phyloP scores from a whole-genome alignment of 2,113 vertebrate species.

The Physeter macrocephalus region DNA sequence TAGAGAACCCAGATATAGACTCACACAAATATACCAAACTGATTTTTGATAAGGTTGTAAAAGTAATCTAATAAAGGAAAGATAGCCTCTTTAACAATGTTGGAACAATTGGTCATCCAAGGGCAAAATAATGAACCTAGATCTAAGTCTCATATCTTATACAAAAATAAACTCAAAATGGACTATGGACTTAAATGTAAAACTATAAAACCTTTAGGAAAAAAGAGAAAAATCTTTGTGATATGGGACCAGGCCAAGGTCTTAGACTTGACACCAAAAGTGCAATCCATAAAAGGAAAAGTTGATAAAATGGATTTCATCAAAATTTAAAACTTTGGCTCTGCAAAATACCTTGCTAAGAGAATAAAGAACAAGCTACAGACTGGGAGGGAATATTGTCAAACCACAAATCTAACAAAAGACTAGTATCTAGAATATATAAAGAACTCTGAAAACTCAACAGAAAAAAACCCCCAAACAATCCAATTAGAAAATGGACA shows the following conservation, averaged over 20 bases:
- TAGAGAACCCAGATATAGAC: neutral
- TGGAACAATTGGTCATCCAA: neutral
- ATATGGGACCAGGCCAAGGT: neutral
- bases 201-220: neutral
- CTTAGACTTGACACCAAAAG: neutral
- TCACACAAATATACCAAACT: neutral
- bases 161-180: constrained; percentile 3
- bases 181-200: neutral
- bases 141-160: neutral
- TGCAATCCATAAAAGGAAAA: neutral
- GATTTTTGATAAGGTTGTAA: neutral
- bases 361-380: neutral
- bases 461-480: neutral
- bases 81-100: neutral
- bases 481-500: neutral
- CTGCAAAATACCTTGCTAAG: neutral
- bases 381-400: neutral
- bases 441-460: neutral
- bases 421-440: neutral
- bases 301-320: neutral
- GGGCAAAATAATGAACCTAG: neutral
- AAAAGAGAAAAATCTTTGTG: neutral
- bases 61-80: neutral
- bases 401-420: neutral
- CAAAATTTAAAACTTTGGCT: neutral